Percentiles rank a stretch among this genome's conserved stretches.
Evolutionary conservation across 2,888 invertebrate species (phyloP).

Genomic region (Oeneis ivallda): DNA sequence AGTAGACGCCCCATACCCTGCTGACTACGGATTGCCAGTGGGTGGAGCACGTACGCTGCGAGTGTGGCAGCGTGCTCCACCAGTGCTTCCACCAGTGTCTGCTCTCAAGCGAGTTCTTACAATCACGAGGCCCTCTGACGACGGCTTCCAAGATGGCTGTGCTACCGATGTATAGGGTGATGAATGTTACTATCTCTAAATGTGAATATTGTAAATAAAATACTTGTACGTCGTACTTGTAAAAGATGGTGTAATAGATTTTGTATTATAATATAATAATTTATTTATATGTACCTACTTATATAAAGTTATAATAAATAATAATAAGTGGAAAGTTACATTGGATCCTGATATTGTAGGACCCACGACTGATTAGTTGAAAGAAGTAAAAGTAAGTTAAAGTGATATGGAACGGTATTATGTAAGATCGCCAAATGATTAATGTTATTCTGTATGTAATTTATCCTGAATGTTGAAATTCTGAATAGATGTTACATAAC

Average conservation of each 20-base stretch:
- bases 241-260: constrained; percentile 74
- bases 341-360: constrained; percentile 71
- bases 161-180: constrained; percentile 91
- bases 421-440: constrained; percentile 79
- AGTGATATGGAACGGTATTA: constrained; percentile 76
- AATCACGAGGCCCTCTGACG: constrained; percentile 92
- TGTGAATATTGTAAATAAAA: constrained; percentile 47
- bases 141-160: constrained; percentile 95
- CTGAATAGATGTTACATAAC: constrained; percentile 64
- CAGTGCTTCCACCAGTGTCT: constrained; percentile 92
- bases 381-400: constrained; percentile 76
- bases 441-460: constrained; percentile 59
- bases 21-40: constrained; percentile 90
- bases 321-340: constrained; percentile 71
- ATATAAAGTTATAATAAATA: constrained; percentile 3
- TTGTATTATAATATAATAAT: constrained; percentile 75
- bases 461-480: constrained; percentile 71
- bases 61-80: constrained; percentile 93
- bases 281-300: constrained; percentile 62
- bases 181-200: constrained; percentile 39
- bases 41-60: constrained; percentile 88
- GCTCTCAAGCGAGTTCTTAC: constrained; percentile 92
- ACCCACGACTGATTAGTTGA: constrained; percentile 80
- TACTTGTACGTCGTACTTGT: constrained; percentile 42
- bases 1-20: constrained; percentile 83